phyloP scores from a whole-genome alignment of 2,888 invertebrate species.

The Temnothorax ravouxi region DNA sequence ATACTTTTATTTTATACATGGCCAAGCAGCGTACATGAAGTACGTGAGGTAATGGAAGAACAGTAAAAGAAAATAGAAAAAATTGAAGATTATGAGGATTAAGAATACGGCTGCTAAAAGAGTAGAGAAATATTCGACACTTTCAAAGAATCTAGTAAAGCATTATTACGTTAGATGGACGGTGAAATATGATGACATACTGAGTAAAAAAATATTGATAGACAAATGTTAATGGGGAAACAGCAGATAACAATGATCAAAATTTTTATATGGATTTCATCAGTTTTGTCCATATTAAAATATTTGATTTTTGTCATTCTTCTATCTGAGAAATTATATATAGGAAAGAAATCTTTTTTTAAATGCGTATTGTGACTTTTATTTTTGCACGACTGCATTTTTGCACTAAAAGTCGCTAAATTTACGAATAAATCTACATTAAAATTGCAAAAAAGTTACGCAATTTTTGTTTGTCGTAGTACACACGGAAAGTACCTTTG shows the following conservation, averaged over 20 bases:
- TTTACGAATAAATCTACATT: background rate
- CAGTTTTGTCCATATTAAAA: background rate
- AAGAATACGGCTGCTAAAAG: background rate
- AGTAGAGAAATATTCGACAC: background rate
- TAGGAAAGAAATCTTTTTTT: background rate
- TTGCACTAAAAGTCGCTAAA: background rate
- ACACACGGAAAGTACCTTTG: background rate
- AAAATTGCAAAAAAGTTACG: conserved; percentile 24
- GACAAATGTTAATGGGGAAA: conserved; percentile 24
- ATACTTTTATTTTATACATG: background rate
- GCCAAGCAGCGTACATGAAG: background rate
- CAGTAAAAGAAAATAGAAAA: background rate
- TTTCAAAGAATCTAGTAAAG: background rate
- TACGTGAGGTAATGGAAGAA: background rate
- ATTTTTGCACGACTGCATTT: background rate
- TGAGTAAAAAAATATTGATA: background rate
- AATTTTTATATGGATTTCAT: background rate
- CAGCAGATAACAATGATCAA: background rate
- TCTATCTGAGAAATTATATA: background rate
- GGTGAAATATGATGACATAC: background rate
- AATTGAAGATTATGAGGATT: background rate
- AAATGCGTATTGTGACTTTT: background rate
- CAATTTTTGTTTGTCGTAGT: background rate
- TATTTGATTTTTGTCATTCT: background rate
- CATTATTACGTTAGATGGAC: background rate